Base-by-base conservation (phyloP, 1,140 invertebrate species). In the Solen grandis region DNA sequence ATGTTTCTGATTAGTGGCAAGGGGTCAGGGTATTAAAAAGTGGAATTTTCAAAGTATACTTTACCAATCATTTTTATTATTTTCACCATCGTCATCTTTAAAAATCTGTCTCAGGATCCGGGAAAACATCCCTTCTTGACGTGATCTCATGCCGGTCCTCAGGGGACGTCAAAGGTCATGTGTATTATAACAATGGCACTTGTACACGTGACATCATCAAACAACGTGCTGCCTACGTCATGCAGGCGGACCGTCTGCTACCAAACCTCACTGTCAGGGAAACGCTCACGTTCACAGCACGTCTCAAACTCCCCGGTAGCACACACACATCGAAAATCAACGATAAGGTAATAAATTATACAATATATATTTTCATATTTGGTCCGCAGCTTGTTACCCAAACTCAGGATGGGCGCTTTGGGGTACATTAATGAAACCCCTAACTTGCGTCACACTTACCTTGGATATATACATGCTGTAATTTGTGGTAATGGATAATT, bases 111-210 rank as follows among this genome's bases (percentile, higher is more conserved):
- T 54, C 4, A 87, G 86, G 85, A 19, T 83, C 82, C 2, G 86
- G 86, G 10, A 87, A 87, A 55, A 86, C 86, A 1, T 84, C 85
- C 2, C 66, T 87, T 0, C 75, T 86, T 22, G 86, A 87, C 69
- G 83, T 87, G 14, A 81, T 87, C 36, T 81, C 84, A 16, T 78
- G 63, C 25, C 50, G 84, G 14, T 27, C 35, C 35, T 55, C 66
- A 3, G 83, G 84, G 41, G 59, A 78, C 13, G 72, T 84, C 27
- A 81, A 41, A n/a, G 86, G 86, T 1, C 41, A 65, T 14, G 74
- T 85, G 16, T 63, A 22, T 50, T 84, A 81, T 75, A 74, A 81
- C 14, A 50, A 75, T n/a, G 10, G 62, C 2, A 31, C n/a, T 10
- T 81, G 82, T 52, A 85, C 73, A 10, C 29, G 59, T 14, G 36